These are phyloP conservation scores for Gallinago nigripennis DNA, from an alignment of 2,797 vertebrate species.

Conservation along the genomic window DNA sequence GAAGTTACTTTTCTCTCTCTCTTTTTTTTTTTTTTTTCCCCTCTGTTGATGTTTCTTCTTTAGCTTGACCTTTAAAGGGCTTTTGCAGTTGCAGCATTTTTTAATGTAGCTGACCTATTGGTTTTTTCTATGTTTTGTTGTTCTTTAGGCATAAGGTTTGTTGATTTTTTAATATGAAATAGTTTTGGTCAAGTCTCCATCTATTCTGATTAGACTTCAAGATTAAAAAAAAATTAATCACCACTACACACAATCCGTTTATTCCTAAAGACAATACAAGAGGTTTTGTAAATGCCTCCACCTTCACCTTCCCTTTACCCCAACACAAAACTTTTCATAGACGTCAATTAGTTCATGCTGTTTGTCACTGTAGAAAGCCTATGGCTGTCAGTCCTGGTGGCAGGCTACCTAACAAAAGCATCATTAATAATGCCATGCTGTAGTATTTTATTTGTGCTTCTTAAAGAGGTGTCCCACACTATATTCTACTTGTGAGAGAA, in stretches of 20 bases:
- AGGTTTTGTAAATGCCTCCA: neutral
- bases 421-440: neutral
- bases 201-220: neutral
- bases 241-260: neutral
- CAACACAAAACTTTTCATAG: neutral
- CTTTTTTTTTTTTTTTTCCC: no score
- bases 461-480: neutral
- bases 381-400: neutral
- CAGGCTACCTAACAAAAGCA: neutral
- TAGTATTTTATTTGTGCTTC: neutral
- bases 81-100: neutral
- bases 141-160: neutral
- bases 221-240: neutral
- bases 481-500: neutral
- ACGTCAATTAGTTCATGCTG: neutral
- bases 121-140: neutral
- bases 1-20: neutral
- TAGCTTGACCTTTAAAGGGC: neutral
- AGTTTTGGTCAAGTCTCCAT: neutral
- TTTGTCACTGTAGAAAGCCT: neutral
- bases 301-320: neutral
- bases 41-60: neutral
- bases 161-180: neutral
- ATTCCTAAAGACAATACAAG: neutral
- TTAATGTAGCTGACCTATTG: neutral